Percentiles rank a stretch among this genome's conserved stretches.
phyloP scores from a whole-genome alignment of 2,888 invertebrate species.

The Gastracanthus pulcherrimus region DNA sequence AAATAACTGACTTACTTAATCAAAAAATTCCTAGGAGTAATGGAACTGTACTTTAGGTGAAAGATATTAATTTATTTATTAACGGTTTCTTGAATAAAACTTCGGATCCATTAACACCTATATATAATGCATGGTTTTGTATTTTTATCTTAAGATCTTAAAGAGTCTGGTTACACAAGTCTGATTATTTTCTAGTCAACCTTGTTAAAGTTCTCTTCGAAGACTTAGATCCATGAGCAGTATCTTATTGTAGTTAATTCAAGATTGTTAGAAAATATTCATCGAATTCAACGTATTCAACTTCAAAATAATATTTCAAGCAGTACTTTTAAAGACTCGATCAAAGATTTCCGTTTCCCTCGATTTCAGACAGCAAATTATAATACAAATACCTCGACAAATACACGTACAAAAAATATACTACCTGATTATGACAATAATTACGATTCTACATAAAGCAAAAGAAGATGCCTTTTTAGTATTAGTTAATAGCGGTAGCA shows the following conservation, averaged over 20 bases:
- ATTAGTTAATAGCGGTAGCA: not conserved
- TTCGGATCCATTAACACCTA: not conserved
- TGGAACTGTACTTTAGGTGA: conserved; percentile 50
- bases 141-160: conserved; percentile 55
- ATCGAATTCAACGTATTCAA: conserved; percentile 54
- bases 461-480: not conserved
- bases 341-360: not conserved
- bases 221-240: conserved; percentile 50
- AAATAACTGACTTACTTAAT: conserved; percentile 13
- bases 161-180: conserved; percentile 59
- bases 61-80: conserved; percentile 46
- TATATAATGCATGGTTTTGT: conserved; percentile 44
- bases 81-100: conserved; percentile 40
- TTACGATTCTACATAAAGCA: not conserved
- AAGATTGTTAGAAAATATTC: conserved; percentile 53
- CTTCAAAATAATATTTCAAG: conserved; percentile 23
- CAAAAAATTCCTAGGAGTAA: conserved; percentile 39
- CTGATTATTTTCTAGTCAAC: conserved; percentile 54
- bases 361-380: not conserved
- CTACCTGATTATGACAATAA: not conserved
- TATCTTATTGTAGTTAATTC: conserved; percentile 54
- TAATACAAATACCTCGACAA: not conserved
- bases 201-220: conserved; percentile 56
- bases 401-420: not conserved
- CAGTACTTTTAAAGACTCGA: conserved; percentile 1